Conservation (phyloP, 1,140 invertebrate genomes). For the Ylistrum balloti region DNA sequence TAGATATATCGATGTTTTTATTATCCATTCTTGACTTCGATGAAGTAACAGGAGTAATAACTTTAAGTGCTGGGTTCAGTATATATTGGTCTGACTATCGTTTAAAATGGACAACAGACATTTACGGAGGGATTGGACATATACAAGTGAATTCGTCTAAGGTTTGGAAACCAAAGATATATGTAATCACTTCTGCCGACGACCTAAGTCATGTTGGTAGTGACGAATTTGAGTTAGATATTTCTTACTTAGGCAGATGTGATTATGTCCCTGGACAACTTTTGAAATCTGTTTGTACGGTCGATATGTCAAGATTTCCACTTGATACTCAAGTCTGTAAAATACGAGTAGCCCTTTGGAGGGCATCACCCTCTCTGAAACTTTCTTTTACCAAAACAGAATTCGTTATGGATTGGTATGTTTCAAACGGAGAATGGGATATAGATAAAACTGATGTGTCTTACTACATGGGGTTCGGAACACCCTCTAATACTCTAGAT, state of each 20-base stretch:
- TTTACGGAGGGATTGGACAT: slow-evolving; percentile 38
- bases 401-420: too few relatives aligned
- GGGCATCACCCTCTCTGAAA: background rate
- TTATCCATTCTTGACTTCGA: slow-evolving; percentile 45
- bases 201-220: background rate
- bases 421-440: too few relatives aligned
- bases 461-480: too few relatives aligned
- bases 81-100: slow-evolving; percentile 32
- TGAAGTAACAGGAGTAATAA: slow-evolving; percentile 38
- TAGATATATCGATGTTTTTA: slow-evolving; percentile 14
- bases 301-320: slow-evolving; percentile 50
- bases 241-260: background rate
- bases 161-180: slow-evolving; percentile 46
- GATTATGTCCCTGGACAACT: background rate
- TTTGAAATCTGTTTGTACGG: slow-evolving; percentile 16
- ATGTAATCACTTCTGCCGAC: background rate
- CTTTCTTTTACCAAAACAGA: too few relatives aligned
- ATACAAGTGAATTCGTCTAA: background rate
- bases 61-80: background rate
- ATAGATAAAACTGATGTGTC: too few relatives aligned
- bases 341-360: background rate
- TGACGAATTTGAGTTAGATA: background rate
- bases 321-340: slow-evolving; percentile 45
- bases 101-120: slow-evolving; percentile 42
- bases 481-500: background rate